Conservation (phyloP, 1,140 invertebrate species). For the Euglossa dilemma region DNA sequence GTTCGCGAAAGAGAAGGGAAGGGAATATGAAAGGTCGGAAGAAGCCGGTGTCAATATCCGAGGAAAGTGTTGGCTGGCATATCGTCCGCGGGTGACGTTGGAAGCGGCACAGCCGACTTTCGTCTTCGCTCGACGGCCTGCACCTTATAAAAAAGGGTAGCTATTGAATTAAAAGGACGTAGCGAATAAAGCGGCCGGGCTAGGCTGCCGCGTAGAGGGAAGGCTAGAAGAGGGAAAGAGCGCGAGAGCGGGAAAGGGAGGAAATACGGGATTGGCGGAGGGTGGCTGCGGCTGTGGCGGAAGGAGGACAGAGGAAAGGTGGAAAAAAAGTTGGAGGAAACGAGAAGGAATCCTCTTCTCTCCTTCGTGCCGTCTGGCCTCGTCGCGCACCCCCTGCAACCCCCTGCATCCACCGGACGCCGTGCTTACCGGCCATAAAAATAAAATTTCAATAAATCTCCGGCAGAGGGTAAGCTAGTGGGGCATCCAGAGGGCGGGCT, state of each 20-base stretch:
- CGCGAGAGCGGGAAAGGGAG: slow-evolving; percentile 11
- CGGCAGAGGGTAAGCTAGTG: slow-evolving; percentile 70
- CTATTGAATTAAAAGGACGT: slow-evolving; percentile 80
- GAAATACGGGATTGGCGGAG: background rate
- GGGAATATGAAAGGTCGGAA: background rate
- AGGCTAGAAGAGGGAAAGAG: slow-evolving; percentile 12
- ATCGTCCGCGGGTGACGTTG: slow-evolving; percentile 36
- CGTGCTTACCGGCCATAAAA: slow-evolving; percentile 81
- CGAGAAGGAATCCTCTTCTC: slow-evolving; percentile 68
- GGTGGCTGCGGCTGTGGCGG: slow-evolving; percentile 8
- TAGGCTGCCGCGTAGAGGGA: background rate
- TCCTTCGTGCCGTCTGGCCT: slow-evolving; percentile 49
- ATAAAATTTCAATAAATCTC: slow-evolving; percentile 84
- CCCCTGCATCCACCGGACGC: slow-evolving; percentile 52
- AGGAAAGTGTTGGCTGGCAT: slow-evolving; percentile 18
- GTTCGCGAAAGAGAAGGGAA: too few relatives aligned
- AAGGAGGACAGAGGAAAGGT: slow-evolving; percentile 35
- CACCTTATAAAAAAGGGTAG: slow-evolving; percentile 71
- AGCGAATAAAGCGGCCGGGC: slow-evolving; percentile 61
- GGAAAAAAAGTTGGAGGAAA: slow-evolving; percentile 54
- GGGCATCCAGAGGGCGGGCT: slow-evolving; percentile 77
- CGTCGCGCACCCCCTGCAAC: slow-evolving; percentile 58
- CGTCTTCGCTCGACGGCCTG: slow-evolving; percentile 52
- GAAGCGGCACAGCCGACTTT: slow-evolving; percentile 45
- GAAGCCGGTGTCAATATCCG: background rate